Evolutionary conservation across 2,888 invertebrate species (phyloP).

Genomic region (Xestoiulus laeticollis): DNA sequence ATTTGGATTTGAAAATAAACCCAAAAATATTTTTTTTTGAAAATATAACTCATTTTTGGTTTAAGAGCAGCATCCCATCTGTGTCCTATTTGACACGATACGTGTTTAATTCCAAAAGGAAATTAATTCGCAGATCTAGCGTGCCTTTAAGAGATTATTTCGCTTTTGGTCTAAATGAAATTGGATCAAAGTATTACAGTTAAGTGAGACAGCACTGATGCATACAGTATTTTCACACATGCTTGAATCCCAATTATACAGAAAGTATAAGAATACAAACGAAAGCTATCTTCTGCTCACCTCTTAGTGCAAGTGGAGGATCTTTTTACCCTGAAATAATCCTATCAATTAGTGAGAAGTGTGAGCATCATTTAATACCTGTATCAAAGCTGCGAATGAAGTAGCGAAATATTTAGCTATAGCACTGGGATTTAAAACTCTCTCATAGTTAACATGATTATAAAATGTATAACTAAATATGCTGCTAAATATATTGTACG

Average conservation of each 20-base stretch:
- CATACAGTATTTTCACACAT: not conserved
- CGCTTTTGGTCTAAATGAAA: not conserved
- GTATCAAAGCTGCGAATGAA: not conserved
- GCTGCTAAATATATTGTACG: too few relatives aligned
- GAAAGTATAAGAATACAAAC: not conserved
- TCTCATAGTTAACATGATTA: not conserved
- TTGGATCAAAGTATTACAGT: not conserved
- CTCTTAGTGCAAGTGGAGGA: not conserved
- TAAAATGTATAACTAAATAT: too few relatives aligned
- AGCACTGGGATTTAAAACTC: not conserved
- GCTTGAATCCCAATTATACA: constrained; percentile 7
- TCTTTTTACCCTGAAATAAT: not conserved
- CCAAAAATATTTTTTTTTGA: not conserved
- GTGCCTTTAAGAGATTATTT: not conserved
- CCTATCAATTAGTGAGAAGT: constrained; percentile 1
- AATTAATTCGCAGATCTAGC: not conserved
- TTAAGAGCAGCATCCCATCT: not conserved
- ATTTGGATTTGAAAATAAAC: not conserved
- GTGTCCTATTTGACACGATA: not conserved
- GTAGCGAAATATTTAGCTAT: not conserved
- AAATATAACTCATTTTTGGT: too few relatives aligned
- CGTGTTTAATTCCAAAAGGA: not conserved
- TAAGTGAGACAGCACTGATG: constrained; percentile 12
- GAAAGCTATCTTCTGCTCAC: not conserved
- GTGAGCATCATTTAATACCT: not conserved